Conservation (phyloP, 2,888 invertebrate species). For the Cyclophora punctaria region DNA sequence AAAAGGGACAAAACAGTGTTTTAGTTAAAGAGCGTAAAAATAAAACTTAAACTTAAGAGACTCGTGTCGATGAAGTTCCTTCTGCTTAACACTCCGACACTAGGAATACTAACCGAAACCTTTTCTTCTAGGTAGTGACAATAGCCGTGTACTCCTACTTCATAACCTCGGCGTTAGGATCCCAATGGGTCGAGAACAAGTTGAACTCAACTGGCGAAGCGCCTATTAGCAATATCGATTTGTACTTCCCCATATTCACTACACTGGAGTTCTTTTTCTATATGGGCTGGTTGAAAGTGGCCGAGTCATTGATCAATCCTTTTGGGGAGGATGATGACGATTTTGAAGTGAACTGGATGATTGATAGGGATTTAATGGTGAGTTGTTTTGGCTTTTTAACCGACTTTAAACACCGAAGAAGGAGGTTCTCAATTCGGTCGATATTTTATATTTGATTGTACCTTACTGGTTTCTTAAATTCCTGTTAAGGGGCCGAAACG, state of each 20-base stretch:
- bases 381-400: constrained; percentile 12
- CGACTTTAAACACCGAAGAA: no score
- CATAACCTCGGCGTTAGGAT: constrained; percentile 89
- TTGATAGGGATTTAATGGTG: constrained; percentile 91
- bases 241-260: constrained; percentile 93
- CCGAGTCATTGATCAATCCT: constrained; percentile 92
- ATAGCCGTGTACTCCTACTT: constrained; percentile 95
- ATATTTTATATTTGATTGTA: no score
- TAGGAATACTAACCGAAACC: no score
- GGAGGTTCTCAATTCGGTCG: no score
- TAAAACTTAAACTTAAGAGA: no score
- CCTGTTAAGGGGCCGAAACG: no score
- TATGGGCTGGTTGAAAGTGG: constrained; percentile 94
- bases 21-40: no score
- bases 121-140: constrained; percentile 82
- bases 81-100: no score
- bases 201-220: constrained; percentile 35
- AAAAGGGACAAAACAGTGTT: no score
- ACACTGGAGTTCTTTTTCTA: constrained; percentile 91
- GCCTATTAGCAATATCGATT: constrained; percentile 80
- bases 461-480: no score
- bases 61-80: no score
- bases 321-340: constrained; percentile 95
- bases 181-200: constrained; percentile 87
- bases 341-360: constrained; percentile 94